Evolutionary conservation across 2,888 invertebrate genomes (phyloP), one percentile per base, ranked within the genome.

Genomic region (Polylopha cassiicola): DNA sequence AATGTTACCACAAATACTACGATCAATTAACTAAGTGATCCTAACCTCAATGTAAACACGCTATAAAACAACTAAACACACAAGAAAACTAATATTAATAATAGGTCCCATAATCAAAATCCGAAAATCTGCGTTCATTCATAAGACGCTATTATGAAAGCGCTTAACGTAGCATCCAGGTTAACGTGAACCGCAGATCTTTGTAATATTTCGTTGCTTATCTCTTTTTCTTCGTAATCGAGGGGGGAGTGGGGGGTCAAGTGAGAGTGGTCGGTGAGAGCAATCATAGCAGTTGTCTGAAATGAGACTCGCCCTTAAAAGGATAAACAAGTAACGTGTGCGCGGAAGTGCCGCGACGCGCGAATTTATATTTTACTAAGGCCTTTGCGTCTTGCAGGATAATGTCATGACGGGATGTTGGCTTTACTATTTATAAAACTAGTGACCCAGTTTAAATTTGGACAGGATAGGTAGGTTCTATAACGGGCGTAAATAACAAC

Each of bases 261-360:
- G 45, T 53, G 57, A 59, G 30, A 44, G 37, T 68, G 73, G 72
- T 62, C 65, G 76, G 75, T 76, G 72, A 69, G 67, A 73, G 73
- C 77, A 81, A 84, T 84, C 79, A 82, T 77, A 74, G 78, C 82
- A 78, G 79, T 79, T 75, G 79, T 73, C 66, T 77, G 73, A 73
- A 80, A 81, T 80, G 81, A 79, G 78, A 73, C 64, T 72, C 76
- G 74, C 76, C 80, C 82, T 80, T 76, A 73, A 73, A 77, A 78
- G 75, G 75, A 82, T 84, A 84, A 84, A 82, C 84, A 82, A 84
- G 81, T 79, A 78, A 73, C 86, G 86, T 79, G 81, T 86, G 86
- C 73, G 68, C 65, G 69, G 56, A 84, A 86, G 72, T 77, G 71
- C 81, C 73, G 57, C 70, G 71, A 73, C 73, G 67, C 70, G 73